Conservation (phyloP, 2,888 invertebrate genomes). For the Chymomyza procnemis region DNA sequence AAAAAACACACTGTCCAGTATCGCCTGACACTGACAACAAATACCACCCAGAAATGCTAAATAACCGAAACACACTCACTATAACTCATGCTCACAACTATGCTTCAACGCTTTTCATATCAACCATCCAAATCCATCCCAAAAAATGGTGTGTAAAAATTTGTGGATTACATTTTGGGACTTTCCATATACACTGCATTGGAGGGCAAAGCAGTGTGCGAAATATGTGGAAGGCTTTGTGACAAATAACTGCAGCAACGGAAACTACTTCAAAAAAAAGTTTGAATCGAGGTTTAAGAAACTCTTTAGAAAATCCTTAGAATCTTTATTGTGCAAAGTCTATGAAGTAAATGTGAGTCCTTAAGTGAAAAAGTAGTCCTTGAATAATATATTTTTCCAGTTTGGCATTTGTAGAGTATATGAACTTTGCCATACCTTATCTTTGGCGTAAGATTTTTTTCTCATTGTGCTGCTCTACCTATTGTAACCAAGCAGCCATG, state of each 20-base stretch:
- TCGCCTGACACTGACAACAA: constrained; percentile 60
- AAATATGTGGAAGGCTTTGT: too few relatives aligned
- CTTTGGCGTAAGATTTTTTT: too few relatives aligned
- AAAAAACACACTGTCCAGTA: constrained; percentile 19
- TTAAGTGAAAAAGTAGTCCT: too few relatives aligned
- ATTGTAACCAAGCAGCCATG: constrained; percentile 43
- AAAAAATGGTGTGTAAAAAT: constrained; percentile 30
- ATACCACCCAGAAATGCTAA: constrained; percentile 45
- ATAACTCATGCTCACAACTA: background rate
- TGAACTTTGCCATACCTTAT: background rate
- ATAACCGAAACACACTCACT: constrained; percentile 2
- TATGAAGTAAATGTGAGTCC: too few relatives aligned
- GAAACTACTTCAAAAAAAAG: too few relatives aligned
- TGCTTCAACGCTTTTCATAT: background rate
- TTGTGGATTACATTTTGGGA: constrained; percentile 13
- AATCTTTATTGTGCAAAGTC: too few relatives aligned
- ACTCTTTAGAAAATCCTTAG: too few relatives aligned
- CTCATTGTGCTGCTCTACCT: background rate
- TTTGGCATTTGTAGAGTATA: background rate
- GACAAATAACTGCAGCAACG: too few relatives aligned
- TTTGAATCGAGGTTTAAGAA: too few relatives aligned
- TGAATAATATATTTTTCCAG: too few relatives aligned
- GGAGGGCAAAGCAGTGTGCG: too few relatives aligned
- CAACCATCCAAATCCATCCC: background rate
- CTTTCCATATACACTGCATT: background rate